Conservation (phyloP, 2,113 vertebrate species). For the Dendropsophus ebraccatus region DNA sequence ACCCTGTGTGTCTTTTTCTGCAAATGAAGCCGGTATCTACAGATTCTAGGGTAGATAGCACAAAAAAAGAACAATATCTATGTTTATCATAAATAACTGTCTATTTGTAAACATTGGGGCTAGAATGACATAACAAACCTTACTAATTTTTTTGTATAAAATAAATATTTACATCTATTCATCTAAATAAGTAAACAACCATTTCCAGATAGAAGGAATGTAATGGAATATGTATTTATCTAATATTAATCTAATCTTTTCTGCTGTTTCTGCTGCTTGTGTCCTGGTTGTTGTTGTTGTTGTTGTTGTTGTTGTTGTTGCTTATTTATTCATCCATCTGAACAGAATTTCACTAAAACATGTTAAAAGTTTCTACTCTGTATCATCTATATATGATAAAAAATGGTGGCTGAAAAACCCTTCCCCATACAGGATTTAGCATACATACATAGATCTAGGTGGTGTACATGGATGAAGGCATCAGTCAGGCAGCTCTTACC, state of each 20-base stretch:
- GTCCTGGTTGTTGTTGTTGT: background rate
- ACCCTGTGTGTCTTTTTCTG: background rate
- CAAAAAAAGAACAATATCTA: too few species aligned
- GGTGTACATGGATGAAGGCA: background rate
- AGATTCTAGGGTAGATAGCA: too few species aligned
- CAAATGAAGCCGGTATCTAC: background rate
- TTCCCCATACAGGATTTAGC: too few species aligned
- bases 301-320: too few species aligned
- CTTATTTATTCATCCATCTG: background rate
- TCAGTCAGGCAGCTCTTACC: constrained; percentile 65
- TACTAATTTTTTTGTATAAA: background rate
- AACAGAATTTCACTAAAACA: background rate
- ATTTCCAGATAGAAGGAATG: background rate
- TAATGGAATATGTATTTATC: background rate
- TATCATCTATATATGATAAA: background rate
- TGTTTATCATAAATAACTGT: background rate
- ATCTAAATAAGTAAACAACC: too few species aligned
- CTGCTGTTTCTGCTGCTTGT: background rate
- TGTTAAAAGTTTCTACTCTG: constrained; percentile 20
- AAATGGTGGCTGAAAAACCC: background rate
- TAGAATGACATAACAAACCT: background rate
- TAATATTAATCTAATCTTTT: constrained; percentile 11
- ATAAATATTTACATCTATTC: too few species aligned
- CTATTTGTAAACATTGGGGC: too few species aligned
- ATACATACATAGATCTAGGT: too few species aligned